Percentiles rank a stretch among this genome's conserved stretches.
Conservation (phyloP, 2,113 vertebrate species). For the Lagenorhynchus albirostris region DNA sequence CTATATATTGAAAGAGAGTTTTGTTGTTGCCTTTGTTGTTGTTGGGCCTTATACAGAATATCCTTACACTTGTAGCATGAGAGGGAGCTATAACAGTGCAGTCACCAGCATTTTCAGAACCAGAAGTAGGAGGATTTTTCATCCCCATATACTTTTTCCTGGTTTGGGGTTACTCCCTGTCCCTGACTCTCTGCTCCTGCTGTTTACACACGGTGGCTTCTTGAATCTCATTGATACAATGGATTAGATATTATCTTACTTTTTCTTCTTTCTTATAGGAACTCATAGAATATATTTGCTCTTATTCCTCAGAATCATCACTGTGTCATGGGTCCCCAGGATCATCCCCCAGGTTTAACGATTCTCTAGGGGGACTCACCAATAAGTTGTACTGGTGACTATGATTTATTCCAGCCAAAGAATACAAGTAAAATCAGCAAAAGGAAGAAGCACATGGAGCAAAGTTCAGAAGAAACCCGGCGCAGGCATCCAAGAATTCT, state of each 20-base stretch:
- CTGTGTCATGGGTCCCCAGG: not conserved
- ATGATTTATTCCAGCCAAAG: too few relatives aligned
- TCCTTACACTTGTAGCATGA: not conserved
- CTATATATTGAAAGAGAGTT: not conserved
- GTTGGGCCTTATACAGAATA: not conserved
- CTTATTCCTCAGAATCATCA: not conserved
- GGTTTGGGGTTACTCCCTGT: not conserved
- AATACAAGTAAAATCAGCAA: not conserved
- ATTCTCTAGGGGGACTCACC: not conserved
- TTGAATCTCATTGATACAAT: not conserved
- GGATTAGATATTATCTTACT: not conserved
- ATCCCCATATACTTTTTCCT: not conserved
- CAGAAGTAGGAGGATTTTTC: not conserved
- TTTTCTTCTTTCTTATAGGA: not conserved
- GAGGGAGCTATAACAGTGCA: not conserved
- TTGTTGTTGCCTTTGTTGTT: not conserved
- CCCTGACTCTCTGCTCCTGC: not conserved
- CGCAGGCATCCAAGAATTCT: not conserved
- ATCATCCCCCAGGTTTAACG: not conserved
- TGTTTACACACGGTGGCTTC: not conserved
- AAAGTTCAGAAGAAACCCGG: not conserved
- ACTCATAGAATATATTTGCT: not conserved
- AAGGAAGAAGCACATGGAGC: not conserved
- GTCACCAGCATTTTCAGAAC: not conserved
- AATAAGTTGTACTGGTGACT: not conserved